phyloP scores from a whole-genome alignment of 2,888 invertebrate species.

The Nomada flava region DNA sequence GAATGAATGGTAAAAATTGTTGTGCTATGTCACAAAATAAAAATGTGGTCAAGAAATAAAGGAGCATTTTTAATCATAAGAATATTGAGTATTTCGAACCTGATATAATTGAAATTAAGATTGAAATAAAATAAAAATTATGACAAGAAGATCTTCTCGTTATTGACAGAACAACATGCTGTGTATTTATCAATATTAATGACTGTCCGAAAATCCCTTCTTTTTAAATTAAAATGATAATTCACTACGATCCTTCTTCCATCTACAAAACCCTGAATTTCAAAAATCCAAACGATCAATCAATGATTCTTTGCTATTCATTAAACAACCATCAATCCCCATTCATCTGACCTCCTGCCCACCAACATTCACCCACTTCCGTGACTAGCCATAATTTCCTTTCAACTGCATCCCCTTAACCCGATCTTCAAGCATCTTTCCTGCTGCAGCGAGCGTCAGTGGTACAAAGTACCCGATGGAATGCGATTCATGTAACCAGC shows the following conservation, averaged over 20 bases:
- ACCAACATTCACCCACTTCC: conserved; percentile 10
- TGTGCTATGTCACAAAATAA: too few species aligned
- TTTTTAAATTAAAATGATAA: too few species aligned
- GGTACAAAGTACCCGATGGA: conserved; percentile 19
- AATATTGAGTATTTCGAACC: too few species aligned
- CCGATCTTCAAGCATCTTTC: not conserved
- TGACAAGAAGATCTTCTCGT: too few species aligned
- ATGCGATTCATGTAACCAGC: conserved; percentile 35
- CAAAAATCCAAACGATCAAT: not conserved
- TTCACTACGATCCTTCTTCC: not conserved
- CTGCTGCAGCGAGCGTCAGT: conserved; percentile 2
- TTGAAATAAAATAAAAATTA: too few species aligned
- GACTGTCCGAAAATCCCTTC: too few species aligned
- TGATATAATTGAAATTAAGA: too few species aligned
- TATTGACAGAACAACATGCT: too few species aligned
- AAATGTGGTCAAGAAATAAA: too few species aligned
- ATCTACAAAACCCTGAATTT: not conserved
- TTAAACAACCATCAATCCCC: not conserved
- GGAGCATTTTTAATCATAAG: too few species aligned
- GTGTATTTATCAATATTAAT: too few species aligned
- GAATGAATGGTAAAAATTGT: too few species aligned
- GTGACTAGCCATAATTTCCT: conserved; percentile 19
- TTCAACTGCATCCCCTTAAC: conserved; percentile 3
- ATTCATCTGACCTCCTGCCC: not conserved
- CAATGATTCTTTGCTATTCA: not conserved